Base-by-base conservation (phyloP, 1,140 invertebrate species). In the Bactericera cockerelli region DNA sequence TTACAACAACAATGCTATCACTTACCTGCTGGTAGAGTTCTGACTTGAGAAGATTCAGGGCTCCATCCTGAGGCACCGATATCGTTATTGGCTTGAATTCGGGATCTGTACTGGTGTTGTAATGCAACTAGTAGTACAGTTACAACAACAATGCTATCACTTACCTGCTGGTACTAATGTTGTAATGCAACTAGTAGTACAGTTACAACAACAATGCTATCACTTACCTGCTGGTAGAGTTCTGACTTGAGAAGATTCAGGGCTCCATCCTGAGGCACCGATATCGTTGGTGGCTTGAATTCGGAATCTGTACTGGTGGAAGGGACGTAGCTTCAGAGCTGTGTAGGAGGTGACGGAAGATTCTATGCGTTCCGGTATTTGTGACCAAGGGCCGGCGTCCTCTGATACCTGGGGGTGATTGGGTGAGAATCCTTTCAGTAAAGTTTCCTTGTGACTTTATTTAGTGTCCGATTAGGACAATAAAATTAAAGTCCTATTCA, bases 241-340 rank as follows among this genome's bases (percentile, higher is more conserved):
- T 64, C 85, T 79, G 13, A 93, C 89, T 70, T 86, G 82, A 64
- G 84, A 80, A 8, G 93, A 97, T 65, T 92, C 86, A 6, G 80
- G 77, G 69, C 93, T 97, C 76, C 90, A 98, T 4, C 82, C 79
- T 68, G 91, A 95, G 1, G 87, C 86, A 0, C 93, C 93, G 59
- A 97, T 89, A 70, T 99, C 95, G 70, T 98, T 98, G 6, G 87
- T 93, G 1, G 93, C 94, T 72, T 93, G 84, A 58, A 98, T 91
- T 58, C 93, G 77, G 71, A 98, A 96, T 68, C 87, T 84, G 72
- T 98, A 99, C 0, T 78, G 78, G 0, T 92, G 94, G 67, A 87
- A 91, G 0, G 96, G 93, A 67, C 87, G 86, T 31, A 99, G 74
- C 56, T 81, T 79, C 11, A 80, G 78, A 0, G 86, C 87, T 0